phyloP scores from a whole-genome alignment of 1,140 invertebrate species.

The Temnothorax curvispinosus region DNA sequence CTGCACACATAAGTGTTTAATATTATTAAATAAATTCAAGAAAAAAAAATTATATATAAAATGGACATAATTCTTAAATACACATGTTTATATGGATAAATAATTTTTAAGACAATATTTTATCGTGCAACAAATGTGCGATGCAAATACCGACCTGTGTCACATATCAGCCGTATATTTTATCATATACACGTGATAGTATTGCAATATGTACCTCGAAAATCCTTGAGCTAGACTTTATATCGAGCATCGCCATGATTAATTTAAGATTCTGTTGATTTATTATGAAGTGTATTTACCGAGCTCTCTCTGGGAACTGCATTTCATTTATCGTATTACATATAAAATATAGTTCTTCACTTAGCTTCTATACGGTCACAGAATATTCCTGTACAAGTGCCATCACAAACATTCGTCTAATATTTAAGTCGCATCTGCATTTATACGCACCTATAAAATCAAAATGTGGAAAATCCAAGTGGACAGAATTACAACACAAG shows the following conservation, averaged over 20 bases:
- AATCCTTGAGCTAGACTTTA: neutral
- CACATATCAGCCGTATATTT: neutral
- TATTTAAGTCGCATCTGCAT: neutral
- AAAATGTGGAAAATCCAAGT: conserved; percentile 23
- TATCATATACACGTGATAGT: conserved; percentile 1
- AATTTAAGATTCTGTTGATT: conserved; percentile 8
- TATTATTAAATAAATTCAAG: neutral
- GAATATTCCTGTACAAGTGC: conserved; percentile 1
- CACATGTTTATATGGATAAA: neutral
- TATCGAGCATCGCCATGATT: neutral
- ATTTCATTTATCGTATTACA: conserved; percentile 15
- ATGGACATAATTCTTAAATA: no score
- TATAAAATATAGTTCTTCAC: conserved; percentile 1
- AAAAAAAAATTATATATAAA: neutral
- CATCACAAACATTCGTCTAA: conserved; percentile 15
- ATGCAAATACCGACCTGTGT: neutral
- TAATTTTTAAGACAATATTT: neutral
- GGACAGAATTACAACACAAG: neutral
- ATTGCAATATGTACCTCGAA: conserved; percentile 16
- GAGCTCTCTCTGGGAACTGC: neutral
- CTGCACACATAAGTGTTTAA: neutral
- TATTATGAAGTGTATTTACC: neutral
- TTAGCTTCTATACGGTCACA: neutral
- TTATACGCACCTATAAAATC: neutral
- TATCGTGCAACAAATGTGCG: neutral